A percentile compares a stretch with the other conserved stretches of the same genome.
Evolutionary conservation across 2,888 invertebrate genomes (phyloP).

Genomic region (Cheiracanthium punctorium): DNA sequence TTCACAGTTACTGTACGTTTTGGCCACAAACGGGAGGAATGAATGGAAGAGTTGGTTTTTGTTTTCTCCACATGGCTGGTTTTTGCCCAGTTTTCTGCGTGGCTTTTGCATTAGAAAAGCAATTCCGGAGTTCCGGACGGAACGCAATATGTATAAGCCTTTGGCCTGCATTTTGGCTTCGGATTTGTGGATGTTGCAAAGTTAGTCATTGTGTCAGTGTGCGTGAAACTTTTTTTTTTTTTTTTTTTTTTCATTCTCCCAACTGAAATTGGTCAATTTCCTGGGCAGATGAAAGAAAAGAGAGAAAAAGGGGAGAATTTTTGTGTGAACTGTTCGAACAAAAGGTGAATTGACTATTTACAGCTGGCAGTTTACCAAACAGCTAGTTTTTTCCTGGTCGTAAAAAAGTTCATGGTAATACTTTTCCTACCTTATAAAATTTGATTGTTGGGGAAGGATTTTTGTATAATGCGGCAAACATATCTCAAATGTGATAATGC

Average conservation of each 20-base stretch:
- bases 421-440: too few relatives aligned
- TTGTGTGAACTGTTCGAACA: background rate
- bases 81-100: too few relatives aligned
- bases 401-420: too few relatives aligned
- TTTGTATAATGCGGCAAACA: too few relatives aligned
- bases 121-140: background rate
- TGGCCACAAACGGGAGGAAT: background rate
- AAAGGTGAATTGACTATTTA: too few relatives aligned
- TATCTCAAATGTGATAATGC: too few relatives aligned
- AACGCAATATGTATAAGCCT: background rate
- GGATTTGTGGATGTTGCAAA: background rate
- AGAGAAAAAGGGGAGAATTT: too few relatives aligned
- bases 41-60: background rate
- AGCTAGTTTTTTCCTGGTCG: too few relatives aligned
- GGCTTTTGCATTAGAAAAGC: background rate
- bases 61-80: background rate
- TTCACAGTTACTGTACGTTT: too few relatives aligned
- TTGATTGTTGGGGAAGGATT: too few relatives aligned
- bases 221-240: background rate
- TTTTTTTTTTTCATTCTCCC: too few relatives aligned
- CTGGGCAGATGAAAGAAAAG: background rate
- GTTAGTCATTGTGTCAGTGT: background rate
- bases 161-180: background rate
- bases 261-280: conserved; percentile 1
- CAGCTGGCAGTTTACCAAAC: too few relatives aligned